A percentile compares a stretch with the other conserved stretches of the same genome.
Evolutionary conservation across 2,888 invertebrate species (phyloP).

Genomic region (Catocala nupta): DNA sequence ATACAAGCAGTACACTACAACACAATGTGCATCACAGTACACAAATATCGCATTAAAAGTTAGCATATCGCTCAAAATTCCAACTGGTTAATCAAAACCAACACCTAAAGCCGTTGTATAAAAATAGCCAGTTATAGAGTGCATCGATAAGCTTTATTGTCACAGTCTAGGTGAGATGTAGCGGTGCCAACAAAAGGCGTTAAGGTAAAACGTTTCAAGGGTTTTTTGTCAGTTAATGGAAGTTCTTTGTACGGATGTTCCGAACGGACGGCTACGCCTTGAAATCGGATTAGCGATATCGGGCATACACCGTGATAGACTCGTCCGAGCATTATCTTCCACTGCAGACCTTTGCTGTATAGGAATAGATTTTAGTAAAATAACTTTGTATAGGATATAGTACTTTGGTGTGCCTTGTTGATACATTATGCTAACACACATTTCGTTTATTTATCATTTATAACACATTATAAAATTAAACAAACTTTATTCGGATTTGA

Average conservation of each 20-base stretch:
- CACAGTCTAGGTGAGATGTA: constrained; percentile 54
- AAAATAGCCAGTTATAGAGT: constrained; percentile 37
- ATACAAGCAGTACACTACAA: no score
- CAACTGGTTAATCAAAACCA: neutral
- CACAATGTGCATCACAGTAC: neutral
- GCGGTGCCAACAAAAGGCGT: constrained; percentile 56
- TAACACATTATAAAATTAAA: no score
- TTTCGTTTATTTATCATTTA: no score
- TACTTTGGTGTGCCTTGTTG: neutral
- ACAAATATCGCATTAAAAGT: neutral
- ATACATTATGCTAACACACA: no score
- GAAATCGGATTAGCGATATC: constrained; percentile 82
- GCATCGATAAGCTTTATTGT: constrained; percentile 56
- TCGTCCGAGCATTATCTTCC: constrained; percentile 70
- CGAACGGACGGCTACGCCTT: constrained; percentile 76
- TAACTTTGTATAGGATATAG: neutral
- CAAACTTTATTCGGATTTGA: no score
- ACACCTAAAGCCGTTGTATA: constrained; percentile 20
- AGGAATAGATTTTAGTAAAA: constrained; percentile 40
- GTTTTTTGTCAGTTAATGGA: constrained; percentile 84
- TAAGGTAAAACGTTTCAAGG: constrained; percentile 67
- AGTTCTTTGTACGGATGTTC: constrained; percentile 85
- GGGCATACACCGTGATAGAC: constrained; percentile 76
- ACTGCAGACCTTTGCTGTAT: constrained; percentile 56
- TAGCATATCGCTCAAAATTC: neutral